These are phyloP conservation scores for Schizopygopsis pylzovi DNA, from an alignment of 2,797 vertebrate genomes.

Conservation along the genomic window DNA sequence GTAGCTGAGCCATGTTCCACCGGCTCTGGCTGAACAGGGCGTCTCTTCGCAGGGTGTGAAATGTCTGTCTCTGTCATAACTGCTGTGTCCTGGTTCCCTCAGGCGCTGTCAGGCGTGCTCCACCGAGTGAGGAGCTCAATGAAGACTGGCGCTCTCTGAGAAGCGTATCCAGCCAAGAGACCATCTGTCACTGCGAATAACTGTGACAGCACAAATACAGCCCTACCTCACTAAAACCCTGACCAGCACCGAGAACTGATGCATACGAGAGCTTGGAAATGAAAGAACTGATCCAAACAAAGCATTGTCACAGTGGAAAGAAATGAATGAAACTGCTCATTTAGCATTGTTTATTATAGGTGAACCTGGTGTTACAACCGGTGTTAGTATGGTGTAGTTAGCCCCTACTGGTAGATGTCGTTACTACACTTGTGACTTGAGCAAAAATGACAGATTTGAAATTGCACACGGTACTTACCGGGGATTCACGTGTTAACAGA, in stretches of 20 bases:
- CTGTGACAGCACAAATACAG: conserved; percentile 52
- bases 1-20: conserved; percentile 13
- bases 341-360: neutral
- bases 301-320: neutral
- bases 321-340: neutral
- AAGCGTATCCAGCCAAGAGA: conserved; percentile 59
- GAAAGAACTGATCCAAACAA: neutral
- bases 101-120: conserved; percentile 49
- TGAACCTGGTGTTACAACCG: neutral
- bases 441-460: neutral
- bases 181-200: conserved; percentile 61
- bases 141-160: conserved; percentile 53
- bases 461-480: neutral
- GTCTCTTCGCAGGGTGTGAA: conserved; percentile 49
- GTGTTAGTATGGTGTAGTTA: neutral
- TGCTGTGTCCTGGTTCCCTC: conserved; percentile 56
- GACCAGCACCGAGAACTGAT: conserved; percentile 28
- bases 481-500: neutral
- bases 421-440: neutral
- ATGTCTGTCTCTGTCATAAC: conserved; percentile 53
- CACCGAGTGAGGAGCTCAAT: conserved; percentile 43
- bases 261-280: neutral
- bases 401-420: neutral
- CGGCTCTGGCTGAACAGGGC: conserved; percentile 42
- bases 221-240: conserved; percentile 41